Base-by-base conservation (phyloP, 2,113 vertebrate species). In the Etheostoma cragini region DNA sequence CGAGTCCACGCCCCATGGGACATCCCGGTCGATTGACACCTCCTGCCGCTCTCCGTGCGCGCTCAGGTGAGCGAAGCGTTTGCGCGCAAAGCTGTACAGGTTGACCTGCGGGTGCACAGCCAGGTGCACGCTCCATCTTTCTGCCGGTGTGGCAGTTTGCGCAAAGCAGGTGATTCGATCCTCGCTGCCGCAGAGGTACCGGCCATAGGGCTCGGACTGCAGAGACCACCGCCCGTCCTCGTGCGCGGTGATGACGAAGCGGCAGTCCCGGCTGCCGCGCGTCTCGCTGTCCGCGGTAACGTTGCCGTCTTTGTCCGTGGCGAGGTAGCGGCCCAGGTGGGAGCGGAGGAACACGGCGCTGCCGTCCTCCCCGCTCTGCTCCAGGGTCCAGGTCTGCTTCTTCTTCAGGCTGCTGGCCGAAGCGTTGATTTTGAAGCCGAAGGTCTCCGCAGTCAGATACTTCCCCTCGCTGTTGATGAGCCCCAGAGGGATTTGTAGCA, bases 311-410 rank as follows among this genome's bases (percentile, higher is more conserved):
- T 98, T 97, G 90, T 98, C 97, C 54, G 97, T 95, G 30, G 97
- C 97, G 91, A 99, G 97, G 95, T 98, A 99, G 56, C 98, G 96
- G 92, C 98, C 98, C 94, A 99, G 94, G 95, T 99, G 98, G 89
- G 98, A 98, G 21, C 92, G 93, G n/a, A 99, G 94, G 90, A 97
- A 95, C 13, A 98, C 97, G 12, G 90, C 96, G 82, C 93, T 95
- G 81, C 94, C 95, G 80, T 96, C 96, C 63, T 96, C 96, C 54
- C 94, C 96, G 42, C 96, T 95, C 91, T 96, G 97, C 94, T 99
- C 98, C 94, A 99, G 96, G 52, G 97, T 98, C 98, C 98, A 99
- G 83, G 97, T 97, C 95, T 99, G 98, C 94, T 99, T 99, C 93
- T 98, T 99, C 94, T 98, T 98, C 95, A 99, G 96, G 94, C 97